Conservation (phyloP, 2,888 invertebrate species). For the Parnassius smintheus region DNA sequence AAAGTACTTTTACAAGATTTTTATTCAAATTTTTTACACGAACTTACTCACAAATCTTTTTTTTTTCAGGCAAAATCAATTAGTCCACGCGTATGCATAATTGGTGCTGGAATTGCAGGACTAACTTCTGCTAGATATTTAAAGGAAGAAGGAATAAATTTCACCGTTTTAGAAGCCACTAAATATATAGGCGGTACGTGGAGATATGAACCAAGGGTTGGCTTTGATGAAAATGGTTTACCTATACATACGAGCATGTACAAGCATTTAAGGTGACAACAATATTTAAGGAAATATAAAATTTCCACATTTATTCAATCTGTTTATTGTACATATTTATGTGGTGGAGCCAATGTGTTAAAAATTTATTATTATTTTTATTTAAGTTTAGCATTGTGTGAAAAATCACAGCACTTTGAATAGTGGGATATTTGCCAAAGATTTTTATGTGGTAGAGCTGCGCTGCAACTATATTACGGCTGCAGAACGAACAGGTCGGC, state of each 20-base stretch:
- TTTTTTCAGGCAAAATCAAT: slow-evolving; percentile 28
- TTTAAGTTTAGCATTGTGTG: too few relatives aligned
- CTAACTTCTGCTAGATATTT: slow-evolving; percentile 62
- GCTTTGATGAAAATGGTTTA: slow-evolving; percentile 77
- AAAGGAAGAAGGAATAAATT: slow-evolving; percentile 59
- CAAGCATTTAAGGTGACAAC: slow-evolving; percentile 80
- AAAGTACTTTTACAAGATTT: too few relatives aligned
- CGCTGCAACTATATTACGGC: too few relatives aligned
- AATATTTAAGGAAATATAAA: background rate
- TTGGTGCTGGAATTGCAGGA: slow-evolving; percentile 70
- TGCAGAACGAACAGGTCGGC: too few relatives aligned
- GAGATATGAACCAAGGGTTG: slow-evolving; percentile 72
- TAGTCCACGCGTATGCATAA: slow-evolving; percentile 59
- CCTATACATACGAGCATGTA: slow-evolving; percentile 86
- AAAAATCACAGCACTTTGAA: too few relatives aligned
- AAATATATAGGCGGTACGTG: slow-evolving; percentile 68
- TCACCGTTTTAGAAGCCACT: slow-evolving; percentile 65
- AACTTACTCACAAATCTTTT: background rate
- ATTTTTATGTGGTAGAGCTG: too few relatives aligned
- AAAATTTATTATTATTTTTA: too few relatives aligned
- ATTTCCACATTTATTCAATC: too few relatives aligned
- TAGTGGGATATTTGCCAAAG: too few relatives aligned
- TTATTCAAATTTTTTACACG: too few relatives aligned
- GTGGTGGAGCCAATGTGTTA: too few relatives aligned
- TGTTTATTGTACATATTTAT: too few relatives aligned